Percentiles rank a stretch among this genome's conserved stretches.
These are phyloP conservation scores for Morus bassanus DNA, from an alignment of 2,797 vertebrate species.

Conservation along the genomic window DNA sequence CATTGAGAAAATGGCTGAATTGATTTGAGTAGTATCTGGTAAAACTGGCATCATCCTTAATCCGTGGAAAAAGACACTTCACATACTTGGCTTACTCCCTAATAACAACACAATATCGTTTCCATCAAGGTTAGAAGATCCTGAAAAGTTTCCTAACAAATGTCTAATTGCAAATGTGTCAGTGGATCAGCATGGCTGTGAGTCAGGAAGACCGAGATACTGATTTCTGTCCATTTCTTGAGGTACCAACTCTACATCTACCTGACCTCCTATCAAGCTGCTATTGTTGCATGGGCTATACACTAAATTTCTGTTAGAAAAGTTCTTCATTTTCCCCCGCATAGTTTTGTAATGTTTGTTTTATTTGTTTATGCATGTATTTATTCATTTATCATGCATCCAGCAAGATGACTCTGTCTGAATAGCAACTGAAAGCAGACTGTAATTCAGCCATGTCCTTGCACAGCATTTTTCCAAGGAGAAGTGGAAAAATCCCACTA, in stretches of 20 bases:
- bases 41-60: neutral
- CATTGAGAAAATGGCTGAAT: neutral
- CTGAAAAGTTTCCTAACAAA: neutral
- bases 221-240: neutral
- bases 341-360: neutral
- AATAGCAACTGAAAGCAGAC: neutral
- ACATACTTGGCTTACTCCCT: neutral
- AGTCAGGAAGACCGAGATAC: neutral
- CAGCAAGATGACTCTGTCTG: neutral
- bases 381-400: neutral
- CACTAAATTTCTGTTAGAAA: neutral
- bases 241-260: neutral
- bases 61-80: neutral
- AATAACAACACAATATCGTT: neutral
- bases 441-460: neutral
- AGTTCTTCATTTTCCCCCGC: fast-evolving
- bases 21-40: neutral
- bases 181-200: neutral
- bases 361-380: neutral
- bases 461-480: neutral
- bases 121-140: neutral
- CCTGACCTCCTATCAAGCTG: neutral
- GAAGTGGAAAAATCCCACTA: neutral
- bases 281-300: neutral
- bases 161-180: neutral